phyloP scores from a whole-genome alignment of 2,797 vertebrate genomes.

The Clarias fuscus region DNA sequence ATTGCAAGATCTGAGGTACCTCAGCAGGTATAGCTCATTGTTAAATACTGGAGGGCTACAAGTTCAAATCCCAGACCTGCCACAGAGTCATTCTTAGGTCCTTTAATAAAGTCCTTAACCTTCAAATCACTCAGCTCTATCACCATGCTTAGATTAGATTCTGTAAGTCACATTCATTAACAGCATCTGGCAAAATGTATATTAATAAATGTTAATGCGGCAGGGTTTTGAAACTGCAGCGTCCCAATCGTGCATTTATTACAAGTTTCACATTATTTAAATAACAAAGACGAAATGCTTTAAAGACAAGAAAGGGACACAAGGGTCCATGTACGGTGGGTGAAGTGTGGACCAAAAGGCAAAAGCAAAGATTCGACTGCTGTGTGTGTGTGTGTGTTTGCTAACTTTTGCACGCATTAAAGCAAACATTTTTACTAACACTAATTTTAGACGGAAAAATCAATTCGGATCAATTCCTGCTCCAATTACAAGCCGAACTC shows the following conservation, averaged over 20 bases:
- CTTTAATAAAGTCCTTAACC: constrained; percentile 23
- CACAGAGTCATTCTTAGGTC: background rate
- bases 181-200: constrained; percentile 20
- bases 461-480: constrained; percentile 52
- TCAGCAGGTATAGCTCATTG: background rate
- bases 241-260: constrained; percentile 9
- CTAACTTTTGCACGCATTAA: constrained; percentile 12
- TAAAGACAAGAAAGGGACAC: background rate
- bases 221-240: background rate
- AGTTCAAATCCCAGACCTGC: constrained; percentile 9
- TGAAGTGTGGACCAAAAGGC: background rate
- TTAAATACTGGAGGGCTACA: background rate
- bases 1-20: background rate
- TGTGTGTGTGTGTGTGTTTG: background rate
- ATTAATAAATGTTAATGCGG: constrained; percentile 23
- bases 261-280: constrained; percentile 9
- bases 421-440: constrained; percentile 15
- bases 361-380: background rate
- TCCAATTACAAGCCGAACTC: constrained; percentile 59
- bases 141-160: background rate
- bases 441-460: constrained; percentile 33
- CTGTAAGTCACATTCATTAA: constrained; percentile 30
- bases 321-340: background rate
- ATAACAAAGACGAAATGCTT: background rate
- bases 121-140: constrained; percentile 1